Conservation (phyloP, 2,113 vertebrate species). For the Ploceus nigricollis region DNA sequence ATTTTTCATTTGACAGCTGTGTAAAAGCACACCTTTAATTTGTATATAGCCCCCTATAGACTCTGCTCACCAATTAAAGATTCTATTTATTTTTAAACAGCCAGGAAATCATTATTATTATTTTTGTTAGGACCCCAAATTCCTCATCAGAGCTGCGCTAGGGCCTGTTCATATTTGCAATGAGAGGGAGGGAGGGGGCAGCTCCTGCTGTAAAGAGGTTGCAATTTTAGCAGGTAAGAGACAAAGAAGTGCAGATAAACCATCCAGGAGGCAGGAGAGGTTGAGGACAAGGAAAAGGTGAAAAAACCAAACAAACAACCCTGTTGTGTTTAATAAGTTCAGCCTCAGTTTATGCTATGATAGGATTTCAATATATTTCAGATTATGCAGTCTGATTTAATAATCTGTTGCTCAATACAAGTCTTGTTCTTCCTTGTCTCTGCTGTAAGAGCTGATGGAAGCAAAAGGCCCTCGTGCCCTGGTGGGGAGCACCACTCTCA, state of each 20-base stretch:
- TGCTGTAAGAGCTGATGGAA: not conserved
- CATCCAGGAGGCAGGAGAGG: not conserved
- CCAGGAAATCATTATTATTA: not conserved
- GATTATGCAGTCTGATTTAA: conserved; percentile 27
- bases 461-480: not conserved
- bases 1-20: not conserved
- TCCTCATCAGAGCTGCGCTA: not conserved
- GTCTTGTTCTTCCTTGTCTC: not conserved
- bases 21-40: not conserved
- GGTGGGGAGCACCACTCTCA: not conserved
- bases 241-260: not conserved
- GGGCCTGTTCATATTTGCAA: not conserved
- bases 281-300: not conserved
- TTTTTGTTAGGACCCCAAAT: not conserved
- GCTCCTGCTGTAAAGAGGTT: not conserved
- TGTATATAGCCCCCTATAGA: not conserved
- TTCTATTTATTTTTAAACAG: not conserved
- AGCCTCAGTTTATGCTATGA: not conserved
- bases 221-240: not conserved
- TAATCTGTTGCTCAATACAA: not conserved
- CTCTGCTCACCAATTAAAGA: not conserved
- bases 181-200: not conserved
- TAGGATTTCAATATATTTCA: conserved; percentile 26
- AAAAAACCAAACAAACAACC: not conserved
- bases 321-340: not conserved